Evolutionary conservation across 2,113 vertebrate species (phyloP).

Genomic region (Indri indri): DNA sequence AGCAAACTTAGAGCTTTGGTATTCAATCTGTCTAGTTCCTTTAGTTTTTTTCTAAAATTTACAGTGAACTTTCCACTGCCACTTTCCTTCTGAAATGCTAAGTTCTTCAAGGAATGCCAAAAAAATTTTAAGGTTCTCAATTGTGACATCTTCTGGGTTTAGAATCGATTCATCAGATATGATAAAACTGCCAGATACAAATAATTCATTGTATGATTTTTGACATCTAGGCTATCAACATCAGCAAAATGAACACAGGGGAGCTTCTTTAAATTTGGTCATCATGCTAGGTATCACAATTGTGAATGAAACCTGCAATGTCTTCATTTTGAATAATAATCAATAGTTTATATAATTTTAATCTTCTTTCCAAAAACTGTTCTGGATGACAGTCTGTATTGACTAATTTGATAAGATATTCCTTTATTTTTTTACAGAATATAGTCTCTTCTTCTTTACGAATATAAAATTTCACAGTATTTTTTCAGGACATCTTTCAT

Average conservation of each 20-base stretch:
- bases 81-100: conserved; percentile 89
- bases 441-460: conserved; percentile 90
- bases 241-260: conserved; percentile 94
- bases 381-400: conserved; percentile 95
- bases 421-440: conserved; percentile 96
- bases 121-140: conserved; percentile 89
- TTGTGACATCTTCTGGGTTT: conserved; percentile 88
- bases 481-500: conserved; percentile 92
- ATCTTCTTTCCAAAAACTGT: conserved; percentile 90
- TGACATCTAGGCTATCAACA: conserved; percentile 92
- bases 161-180: conserved; percentile 94
- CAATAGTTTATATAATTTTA: conserved; percentile 90
- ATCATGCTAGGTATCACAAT: conserved; percentile 91
- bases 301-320: conserved; percentile 94
- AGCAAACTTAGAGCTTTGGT: conserved; percentile 88
- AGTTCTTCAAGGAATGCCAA: conserved; percentile 90
- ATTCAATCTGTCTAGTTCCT: conserved; percentile 92
- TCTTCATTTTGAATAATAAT: conserved; percentile 98
- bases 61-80: conserved; percentile 96
- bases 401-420: conserved; percentile 92
- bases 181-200: conserved; percentile 94
- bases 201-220: conserved; percentile 93
- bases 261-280: conserved; percentile 89
- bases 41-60: conserved; percentile 95
- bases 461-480: conserved; percentile 96